These are phyloP conservation scores for Sarotherodon lohbergeri DNA, from an alignment of 2,113 vertebrate genomes.

Conservation along the genomic window DNA sequence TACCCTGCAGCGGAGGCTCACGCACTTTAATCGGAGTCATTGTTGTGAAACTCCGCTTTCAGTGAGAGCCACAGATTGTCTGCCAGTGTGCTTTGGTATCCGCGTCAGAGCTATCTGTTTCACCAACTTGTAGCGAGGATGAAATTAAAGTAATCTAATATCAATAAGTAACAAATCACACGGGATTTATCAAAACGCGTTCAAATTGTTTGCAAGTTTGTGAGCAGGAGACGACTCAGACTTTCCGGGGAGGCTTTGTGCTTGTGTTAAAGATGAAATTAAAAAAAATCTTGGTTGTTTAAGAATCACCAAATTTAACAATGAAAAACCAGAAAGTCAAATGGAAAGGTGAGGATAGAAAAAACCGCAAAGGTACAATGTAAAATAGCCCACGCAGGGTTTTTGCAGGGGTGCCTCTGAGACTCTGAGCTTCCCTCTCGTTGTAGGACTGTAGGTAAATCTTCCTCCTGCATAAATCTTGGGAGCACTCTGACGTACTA, in stretches of 20 bases:
- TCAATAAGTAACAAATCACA: neutral
- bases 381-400: neutral
- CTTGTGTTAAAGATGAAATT: neutral
- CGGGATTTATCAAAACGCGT: neutral
- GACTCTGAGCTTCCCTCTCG: neutral
- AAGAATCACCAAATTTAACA: neutral
- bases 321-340: neutral
- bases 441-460: neutral
- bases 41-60: slow-evolving; percentile 8
- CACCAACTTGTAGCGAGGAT: neutral
- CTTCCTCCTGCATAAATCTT: neutral
- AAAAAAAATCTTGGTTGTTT: neutral
- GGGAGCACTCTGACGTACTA: neutral
- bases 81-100: neutral
- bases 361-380: neutral
- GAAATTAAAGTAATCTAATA: neutral
- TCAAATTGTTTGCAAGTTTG: neutral
- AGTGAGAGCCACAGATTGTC: neutral
- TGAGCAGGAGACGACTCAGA: neutral
- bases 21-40: neutral
- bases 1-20: slow-evolving; percentile 2
- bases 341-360: neutral
- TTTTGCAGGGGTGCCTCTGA: neutral
- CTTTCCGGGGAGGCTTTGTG: neutral
- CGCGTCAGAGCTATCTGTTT: neutral